Percentiles rank a stretch among this genome's conserved stretches.
Evolutionary conservation across 2,888 invertebrate species (phyloP).

Genomic region (Drosophila monieri): DNA sequence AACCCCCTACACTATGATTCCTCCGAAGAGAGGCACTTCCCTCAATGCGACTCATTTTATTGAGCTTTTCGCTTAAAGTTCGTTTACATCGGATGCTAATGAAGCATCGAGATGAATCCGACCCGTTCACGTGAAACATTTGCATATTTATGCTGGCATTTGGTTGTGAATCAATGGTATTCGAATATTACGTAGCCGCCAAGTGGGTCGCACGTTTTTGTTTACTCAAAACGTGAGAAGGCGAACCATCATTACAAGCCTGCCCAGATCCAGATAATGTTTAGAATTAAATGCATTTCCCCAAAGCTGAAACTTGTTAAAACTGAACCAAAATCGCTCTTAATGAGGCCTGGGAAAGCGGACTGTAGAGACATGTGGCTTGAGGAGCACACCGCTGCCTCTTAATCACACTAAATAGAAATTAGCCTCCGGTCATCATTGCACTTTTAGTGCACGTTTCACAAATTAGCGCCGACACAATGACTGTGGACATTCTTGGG

Average conservation of each 20-base stretch:
- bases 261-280: background rate
- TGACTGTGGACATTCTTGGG: slow-evolving; percentile 27
- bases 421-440: slow-evolving; percentile 53
- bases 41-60: background rate
- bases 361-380: background rate
- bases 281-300: background rate
- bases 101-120: slow-evolving; percentile 13
- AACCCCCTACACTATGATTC: slow-evolving; percentile 4
- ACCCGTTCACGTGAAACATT: slow-evolving; percentile 35
- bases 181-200: slow-evolving; percentile 55
- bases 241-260: background rate
- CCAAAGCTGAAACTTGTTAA: slow-evolving; percentile 14
- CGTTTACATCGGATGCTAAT: slow-evolving; percentile 48
- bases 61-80: slow-evolving; percentile 20
- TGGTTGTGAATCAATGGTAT: slow-evolving; percentile 11
- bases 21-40: slow-evolving; percentile 13
- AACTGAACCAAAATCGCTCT: slow-evolving; percentile 7
- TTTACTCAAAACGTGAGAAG: slow-evolving; percentile 20
- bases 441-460: slow-evolving; percentile 65
- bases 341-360: slow-evolving; percentile 44
- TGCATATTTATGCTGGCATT: slow-evolving; percentile 34
- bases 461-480: slow-evolving; percentile 54
- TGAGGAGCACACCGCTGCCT: no score
- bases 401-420: slow-evolving; percentile 68
- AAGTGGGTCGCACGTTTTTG: slow-evolving; percentile 47